phyloP scores from a whole-genome alignment of 2,888 invertebrate species.

The Leucania comma region DNA sequence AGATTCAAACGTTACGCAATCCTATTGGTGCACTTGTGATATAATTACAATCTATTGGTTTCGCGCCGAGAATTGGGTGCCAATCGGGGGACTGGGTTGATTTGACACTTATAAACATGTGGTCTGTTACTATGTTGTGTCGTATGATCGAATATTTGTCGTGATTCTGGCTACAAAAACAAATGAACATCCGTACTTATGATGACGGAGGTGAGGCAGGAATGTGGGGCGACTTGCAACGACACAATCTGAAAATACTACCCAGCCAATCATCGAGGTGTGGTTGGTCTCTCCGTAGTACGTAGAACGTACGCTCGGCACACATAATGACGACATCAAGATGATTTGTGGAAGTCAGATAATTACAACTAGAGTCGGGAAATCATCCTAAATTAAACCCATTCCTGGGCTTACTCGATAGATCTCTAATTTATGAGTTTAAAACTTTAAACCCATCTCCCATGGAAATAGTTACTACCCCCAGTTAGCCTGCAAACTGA shows the following conservation, averaged over 20 bases:
- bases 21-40: slow-evolving; percentile 19
- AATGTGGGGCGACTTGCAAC: background rate
- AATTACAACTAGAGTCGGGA: too few species aligned
- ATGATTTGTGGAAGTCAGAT: too few species aligned
- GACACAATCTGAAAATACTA: background rate
- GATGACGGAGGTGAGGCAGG: background rate
- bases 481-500: too few species aligned
- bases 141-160: background rate
- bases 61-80: slow-evolving; percentile 35
- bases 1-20: slow-evolving; percentile 46
- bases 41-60: slow-evolving; percentile 40
- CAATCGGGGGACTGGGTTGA: slow-evolving; percentile 40
- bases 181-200: background rate
- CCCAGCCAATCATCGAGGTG: background rate
- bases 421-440: too few species aligned
- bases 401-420: too few species aligned
- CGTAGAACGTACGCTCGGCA: too few species aligned
- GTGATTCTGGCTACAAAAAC: background rate
- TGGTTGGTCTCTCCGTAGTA: too few species aligned
- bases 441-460: too few species aligned
- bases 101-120: slow-evolving; percentile 27
- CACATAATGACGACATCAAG: too few species aligned
- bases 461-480: too few species aligned
- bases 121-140: slow-evolving; percentile 11
- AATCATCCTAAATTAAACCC: too few species aligned